Evolutionary conservation across 1,140 invertebrate genomes (phyloP), one percentile per base, ranked within the genome.

Genomic region (Monomorium pharaonis): DNA sequence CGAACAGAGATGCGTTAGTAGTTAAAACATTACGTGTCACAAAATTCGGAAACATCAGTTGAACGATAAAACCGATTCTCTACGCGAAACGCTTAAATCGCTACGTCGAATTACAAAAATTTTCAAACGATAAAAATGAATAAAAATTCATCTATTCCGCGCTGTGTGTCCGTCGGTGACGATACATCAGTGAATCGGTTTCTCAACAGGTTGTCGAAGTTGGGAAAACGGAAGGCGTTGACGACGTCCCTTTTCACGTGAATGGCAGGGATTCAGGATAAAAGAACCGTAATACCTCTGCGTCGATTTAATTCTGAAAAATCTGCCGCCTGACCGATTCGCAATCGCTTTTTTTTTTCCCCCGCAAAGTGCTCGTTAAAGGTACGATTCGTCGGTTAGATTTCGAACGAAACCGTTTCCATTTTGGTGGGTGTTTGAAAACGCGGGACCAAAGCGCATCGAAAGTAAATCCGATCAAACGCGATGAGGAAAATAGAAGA

Each of bases 381-480:
- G 62, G 67, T 81, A 67, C 75, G 60, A 80, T 67, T 80, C 49
- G 44, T 60, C 77, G 65, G 77, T 83, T 72, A 70, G 77, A 83
- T 86, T 84, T 84, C 77, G 56, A 37, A 37, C 42, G 67, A 86
- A 86, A 86, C 60, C 72, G 84, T 83, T 86, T 86, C 51, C 84
- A 86, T 86, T 86, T 86, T 86, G 30, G 65, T 77, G 84, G 49
- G 47, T 76, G 81, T 85, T 85, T 56, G 60, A 80, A 77, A 85
- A 78, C 62, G 84, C 60, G 27, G 60, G 33, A 67, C 76, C 62
- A 85, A 85, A 85, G 84, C 84, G 84, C 77, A 86, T 84, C 84
- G 77, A 86, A 69, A 69, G 42, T 86, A 86, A 86, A 86, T 83
- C 84, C 77, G 77, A 86, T 86, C 84, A 84, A 65, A 83, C 78